Conservation (phyloP, 2,888 invertebrate species). For the Sericinus montela region DNA sequence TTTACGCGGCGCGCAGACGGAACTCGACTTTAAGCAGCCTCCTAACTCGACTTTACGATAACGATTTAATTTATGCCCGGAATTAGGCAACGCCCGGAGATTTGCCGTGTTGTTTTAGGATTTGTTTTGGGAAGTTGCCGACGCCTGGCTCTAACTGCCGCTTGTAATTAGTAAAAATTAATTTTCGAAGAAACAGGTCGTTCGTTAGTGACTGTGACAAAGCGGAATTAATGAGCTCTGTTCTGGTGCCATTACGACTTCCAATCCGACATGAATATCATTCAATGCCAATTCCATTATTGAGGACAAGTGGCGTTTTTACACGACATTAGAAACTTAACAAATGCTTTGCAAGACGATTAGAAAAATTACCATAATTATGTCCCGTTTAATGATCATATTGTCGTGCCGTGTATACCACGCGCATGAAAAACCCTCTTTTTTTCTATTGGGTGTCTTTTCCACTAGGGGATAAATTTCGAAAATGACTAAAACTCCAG, state of each 20-base stretch:
- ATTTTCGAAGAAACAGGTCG: conserved; percentile 9
- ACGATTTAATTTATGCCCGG: conserved; percentile 34
- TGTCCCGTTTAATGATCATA: too few species aligned
- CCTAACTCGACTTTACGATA: conserved; percentile 37
- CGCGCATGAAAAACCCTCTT: too few species aligned
- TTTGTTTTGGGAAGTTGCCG: conserved; percentile 10
- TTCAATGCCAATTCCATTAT: not conserved
- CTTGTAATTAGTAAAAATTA: conserved; percentile 19
- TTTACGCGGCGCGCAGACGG: conserved; percentile 30
- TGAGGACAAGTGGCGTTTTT: not conserved
- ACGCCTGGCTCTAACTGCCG: conserved; percentile 6
- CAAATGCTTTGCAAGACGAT: too few species aligned
- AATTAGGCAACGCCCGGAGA: conserved; percentile 20
- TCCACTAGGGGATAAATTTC: too few species aligned
- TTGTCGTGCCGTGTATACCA: too few species aligned
- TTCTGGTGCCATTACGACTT: conserved; percentile 5
- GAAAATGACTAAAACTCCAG: too few species aligned
- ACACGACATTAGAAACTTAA: not conserved
- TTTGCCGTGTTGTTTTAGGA: conserved; percentile 17
- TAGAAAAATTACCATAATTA: too few species aligned
- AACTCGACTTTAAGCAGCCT: conserved; percentile 35
- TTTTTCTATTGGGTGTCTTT: too few species aligned
- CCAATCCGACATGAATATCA: not conserved
- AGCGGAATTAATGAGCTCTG: conserved; percentile 10
- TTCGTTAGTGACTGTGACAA: conserved; percentile 8